These are phyloP conservation scores for Anhinga anhinga DNA, from an alignment of 2,113 vertebrate genomes.

Conservation along the genomic window DNA sequence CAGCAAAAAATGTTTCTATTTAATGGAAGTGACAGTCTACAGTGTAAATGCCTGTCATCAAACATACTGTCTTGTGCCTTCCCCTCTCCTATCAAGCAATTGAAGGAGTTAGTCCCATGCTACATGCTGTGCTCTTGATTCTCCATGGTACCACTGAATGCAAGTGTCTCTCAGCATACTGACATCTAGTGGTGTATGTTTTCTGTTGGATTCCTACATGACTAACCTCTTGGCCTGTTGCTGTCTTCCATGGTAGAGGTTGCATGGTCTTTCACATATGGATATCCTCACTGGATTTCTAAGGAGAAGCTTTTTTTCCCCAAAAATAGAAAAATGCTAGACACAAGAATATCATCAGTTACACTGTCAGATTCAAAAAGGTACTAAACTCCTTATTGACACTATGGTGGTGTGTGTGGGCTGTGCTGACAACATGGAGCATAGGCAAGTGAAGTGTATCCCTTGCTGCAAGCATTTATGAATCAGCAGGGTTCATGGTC, in stretches of 20 bases:
- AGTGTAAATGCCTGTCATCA: constrained; percentile 23
- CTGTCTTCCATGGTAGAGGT: not conserved
- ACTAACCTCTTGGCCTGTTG: not conserved
- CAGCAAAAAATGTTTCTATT: constrained; percentile 20
- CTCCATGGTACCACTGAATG: not conserved
- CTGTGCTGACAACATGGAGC: not conserved
- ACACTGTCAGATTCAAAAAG: not conserved
- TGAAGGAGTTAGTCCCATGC: not conserved
- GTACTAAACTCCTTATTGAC: not conserved
- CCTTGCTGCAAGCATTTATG: not conserved
- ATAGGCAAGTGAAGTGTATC: not conserved
- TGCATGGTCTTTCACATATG: not conserved
- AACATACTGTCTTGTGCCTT: not conserved
- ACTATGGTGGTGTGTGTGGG: not conserved
- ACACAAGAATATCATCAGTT: not conserved
- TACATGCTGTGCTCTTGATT: not conserved
- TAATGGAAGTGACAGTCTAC: constrained; percentile 45
- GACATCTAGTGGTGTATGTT: not conserved
- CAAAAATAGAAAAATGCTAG: not conserved
- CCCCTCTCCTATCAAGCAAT: not conserved
- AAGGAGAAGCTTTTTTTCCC: not conserved
- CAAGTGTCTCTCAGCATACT: not conserved
- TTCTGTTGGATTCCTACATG: not conserved
- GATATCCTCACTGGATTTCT: not conserved
- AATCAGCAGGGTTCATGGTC: not conserved